A percentile compares a stretch with the other conserved stretches of the same genome.
phyloP scores from a whole-genome alignment of 1,140 invertebrate species.

The Brachionus asplanchnoidis region DNA sequence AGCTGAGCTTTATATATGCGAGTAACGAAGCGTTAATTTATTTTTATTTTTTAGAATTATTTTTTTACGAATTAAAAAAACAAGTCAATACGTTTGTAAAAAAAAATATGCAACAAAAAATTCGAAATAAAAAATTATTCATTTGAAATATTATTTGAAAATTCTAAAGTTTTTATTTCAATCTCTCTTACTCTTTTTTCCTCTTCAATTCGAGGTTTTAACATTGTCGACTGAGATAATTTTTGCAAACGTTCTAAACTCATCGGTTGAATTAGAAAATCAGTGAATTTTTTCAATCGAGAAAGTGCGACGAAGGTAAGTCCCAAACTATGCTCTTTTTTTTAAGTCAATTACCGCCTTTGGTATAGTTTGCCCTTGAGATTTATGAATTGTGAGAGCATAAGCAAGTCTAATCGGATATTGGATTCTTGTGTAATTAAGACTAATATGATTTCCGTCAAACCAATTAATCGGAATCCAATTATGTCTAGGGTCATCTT shows the following conservation, averaged over 20 bases:
- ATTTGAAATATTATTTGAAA: not conserved
- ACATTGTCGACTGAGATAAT: not conserved
- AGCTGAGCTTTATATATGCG: no score
- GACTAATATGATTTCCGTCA: not conserved
- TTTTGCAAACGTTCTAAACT: not conserved
- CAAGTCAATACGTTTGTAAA: not conserved
- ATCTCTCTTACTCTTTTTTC: not conserved
- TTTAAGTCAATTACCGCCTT: not conserved
- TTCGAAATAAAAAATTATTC: not conserved
- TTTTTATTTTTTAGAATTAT: no score
- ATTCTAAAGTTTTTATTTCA: not conserved
- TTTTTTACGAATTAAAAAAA: not conserved
- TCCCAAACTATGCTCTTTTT: not conserved
- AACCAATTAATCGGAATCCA: not conserved
- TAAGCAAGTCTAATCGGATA: constrained; percentile 59
- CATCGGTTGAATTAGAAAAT: not conserved
- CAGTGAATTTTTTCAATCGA: not conserved
- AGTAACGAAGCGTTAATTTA: no score
- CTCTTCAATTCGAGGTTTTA: not conserved
- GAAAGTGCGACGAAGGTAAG: not conserved
- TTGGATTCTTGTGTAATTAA: constrained; percentile 53
- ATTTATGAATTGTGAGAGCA: constrained; percentile 61
- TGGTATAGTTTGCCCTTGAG: constrained; percentile 58
- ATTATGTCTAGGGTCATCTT: not conserved
- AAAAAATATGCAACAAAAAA: not conserved